Evolutionary conservation across 2,888 invertebrate species (phyloP).

Genomic region (Xylota segnis): DNA sequence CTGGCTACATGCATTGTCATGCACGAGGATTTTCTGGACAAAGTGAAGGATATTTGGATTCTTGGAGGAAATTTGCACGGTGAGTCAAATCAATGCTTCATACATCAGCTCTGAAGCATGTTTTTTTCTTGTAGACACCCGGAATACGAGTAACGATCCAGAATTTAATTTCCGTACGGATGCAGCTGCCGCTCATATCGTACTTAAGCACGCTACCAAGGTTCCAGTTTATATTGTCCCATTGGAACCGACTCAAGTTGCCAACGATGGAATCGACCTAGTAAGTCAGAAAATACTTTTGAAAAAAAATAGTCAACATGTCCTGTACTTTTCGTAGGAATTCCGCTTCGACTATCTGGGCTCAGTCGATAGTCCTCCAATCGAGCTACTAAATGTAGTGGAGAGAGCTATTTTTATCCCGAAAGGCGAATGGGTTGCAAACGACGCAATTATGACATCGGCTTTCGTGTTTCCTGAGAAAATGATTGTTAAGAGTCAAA

Average conservation of each 20-base stretch:
- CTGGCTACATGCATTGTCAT: constrained; percentile 90
- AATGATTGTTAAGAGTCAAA: constrained; percentile 81
- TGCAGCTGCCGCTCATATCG: constrained; percentile 90
- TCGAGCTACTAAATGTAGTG: constrained; percentile 85
- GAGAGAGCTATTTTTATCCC: constrained; percentile 83
- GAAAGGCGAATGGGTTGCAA: constrained; percentile 82
- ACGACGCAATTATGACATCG: constrained; percentile 85
- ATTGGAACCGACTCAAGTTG: constrained; percentile 87
- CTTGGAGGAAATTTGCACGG: constrained; percentile 91
- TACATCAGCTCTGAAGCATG: not conserved
- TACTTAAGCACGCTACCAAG: constrained; percentile 85
- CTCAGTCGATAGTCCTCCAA: constrained; percentile 79
- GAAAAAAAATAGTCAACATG: too few species aligned
- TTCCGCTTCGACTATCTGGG: constrained; percentile 84
- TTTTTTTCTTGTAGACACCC: constrained; percentile 82
- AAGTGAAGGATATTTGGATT: constrained; percentile 89
- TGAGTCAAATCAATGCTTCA: constrained; percentile 81
- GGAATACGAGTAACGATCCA: constrained; percentile 86
- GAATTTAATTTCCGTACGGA: constrained; percentile 91
- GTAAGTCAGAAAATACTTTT: constrained; percentile 58
- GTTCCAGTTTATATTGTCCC: constrained; percentile 87
- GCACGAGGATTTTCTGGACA: constrained; percentile 87
- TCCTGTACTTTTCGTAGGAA: constrained; percentile 81
- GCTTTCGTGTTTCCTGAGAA: constrained; percentile 84
- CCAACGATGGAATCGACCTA: constrained; percentile 77